Evolutionary conservation across 92 coral and sea anemone species (phyloP).

Genomic region (Zoanthus sansibaricus): DNA sequence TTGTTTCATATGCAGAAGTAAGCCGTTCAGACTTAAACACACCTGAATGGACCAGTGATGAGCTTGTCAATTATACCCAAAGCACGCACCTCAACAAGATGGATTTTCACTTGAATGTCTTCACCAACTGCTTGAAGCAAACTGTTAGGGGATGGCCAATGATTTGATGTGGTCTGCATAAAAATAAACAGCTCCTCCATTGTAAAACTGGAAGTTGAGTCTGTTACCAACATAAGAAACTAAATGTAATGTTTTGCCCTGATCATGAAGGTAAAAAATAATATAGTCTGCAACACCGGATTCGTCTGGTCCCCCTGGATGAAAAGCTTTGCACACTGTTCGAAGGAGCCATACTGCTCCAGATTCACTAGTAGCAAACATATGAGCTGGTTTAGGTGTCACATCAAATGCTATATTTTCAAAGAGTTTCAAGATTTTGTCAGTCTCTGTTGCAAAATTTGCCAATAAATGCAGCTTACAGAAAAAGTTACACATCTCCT

Average conservation of each 20-base stretch:
- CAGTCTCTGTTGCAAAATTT: constrained; percentile 1
- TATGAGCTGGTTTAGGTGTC: constrained; percentile 18
- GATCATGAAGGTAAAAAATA: not conserved
- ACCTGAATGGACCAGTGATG: no score
- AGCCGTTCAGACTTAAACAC: constrained; percentile 25
- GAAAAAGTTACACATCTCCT: constrained; percentile 7
- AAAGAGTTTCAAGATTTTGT: constrained; percentile 44
- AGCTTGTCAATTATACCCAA: not conserved
- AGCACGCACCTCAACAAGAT: constrained; percentile 41
- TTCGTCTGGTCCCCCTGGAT: constrained; percentile 9
- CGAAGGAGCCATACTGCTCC: constrained; percentile 30
- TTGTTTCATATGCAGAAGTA: constrained; percentile 38
- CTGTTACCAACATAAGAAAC: constrained; percentile 40
- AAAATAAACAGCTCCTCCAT: constrained; percentile 26
- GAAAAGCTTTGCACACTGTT: not conserved
- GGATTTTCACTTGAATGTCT: constrained; percentile 41
- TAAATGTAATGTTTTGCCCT: constrained; percentile 38
- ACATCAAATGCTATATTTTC: constrained; percentile 43
- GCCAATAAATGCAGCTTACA: constrained; percentile 5
- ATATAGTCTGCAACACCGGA: constrained; percentile 38
- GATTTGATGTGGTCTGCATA: not conserved
- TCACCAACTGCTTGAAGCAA: constrained; percentile 43
- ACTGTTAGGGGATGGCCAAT: constrained; percentile 38
- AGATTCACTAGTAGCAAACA: constrained; percentile 36
- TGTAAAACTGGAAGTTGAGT: constrained; percentile 38